Evolutionary conservation across 2,113 vertebrate species (phyloP), one percentile per base, ranked within the genome.

Genomic region (Synodontis membranacea): DNA sequence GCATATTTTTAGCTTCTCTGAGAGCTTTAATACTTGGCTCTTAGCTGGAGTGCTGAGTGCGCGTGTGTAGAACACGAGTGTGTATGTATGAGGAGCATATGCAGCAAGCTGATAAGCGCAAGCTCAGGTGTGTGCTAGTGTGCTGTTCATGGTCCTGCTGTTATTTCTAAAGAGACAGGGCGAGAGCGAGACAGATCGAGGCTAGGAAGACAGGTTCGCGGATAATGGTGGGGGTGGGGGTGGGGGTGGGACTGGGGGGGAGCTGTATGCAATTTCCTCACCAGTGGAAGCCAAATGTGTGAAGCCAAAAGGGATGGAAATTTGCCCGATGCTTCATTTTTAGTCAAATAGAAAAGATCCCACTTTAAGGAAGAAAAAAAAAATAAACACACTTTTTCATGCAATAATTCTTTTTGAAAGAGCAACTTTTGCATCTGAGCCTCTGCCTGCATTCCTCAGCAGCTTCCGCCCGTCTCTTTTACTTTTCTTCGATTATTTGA

Each of bases 51-150:
- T 78, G 15, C 74, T 66, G 87, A 64, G 75, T 70, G 81, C 70
- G 75, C 64, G 79, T 82, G 79, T 82, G 82, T 56, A 34, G 44
- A 34, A 50, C 81, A 83, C 17, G 42, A 66, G 66, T 66, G 75
- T 74, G 48, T 89, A 46, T 74, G 86, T 93, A 91, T 91, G 91
- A 90, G 91, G 85, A 93, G 92, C 94, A 94, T 94, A 94, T 95
- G 94, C 92, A 68, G 92, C 88, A 83, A 89, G 89, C 86, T 94
- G 95, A 95, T 95, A 95, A 95, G 92, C 89, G 88, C 84, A 86
- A 88, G 88, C 84, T 60, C 84, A 89, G 84, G 76, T 85, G 83
- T 74, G n/a, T 85, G 54, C 70, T 62, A n/a, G 58, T 78, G 75
- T 85, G 84, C 56, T 86, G 84, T 48, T 62, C 50, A 15, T 82